These are phyloP conservation scores for Andrena chrysosceles DNA, from an alignment of 2,888 invertebrate species.

Conservation along the genomic window DNA sequence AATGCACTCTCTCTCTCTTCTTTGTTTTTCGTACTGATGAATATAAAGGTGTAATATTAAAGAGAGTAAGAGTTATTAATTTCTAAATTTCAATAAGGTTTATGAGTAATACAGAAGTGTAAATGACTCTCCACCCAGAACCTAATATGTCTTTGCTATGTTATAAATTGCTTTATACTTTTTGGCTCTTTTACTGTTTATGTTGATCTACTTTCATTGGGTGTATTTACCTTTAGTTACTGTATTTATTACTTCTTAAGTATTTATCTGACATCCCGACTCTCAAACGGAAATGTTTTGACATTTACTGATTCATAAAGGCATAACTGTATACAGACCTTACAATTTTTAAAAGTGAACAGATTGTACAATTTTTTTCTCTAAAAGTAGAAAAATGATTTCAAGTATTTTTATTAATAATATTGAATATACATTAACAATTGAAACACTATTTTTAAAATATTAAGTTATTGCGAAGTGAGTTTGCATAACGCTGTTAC, in stretches of 20 bases:
- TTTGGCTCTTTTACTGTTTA: slow-evolving; percentile 57
- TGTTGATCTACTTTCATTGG: slow-evolving; percentile 65
- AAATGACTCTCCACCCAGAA: slow-evolving; percentile 71
- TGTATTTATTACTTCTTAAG: slow-evolving; percentile 61
- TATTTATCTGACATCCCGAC: slow-evolving; percentile 77
- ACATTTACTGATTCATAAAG: slow-evolving; percentile 42
- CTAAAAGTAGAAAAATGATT: not conserved
- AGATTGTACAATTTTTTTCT: slow-evolving; percentile 19
- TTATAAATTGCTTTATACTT: slow-evolving; percentile 67
- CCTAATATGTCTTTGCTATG: slow-evolving; percentile 61
- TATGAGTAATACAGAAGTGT: slow-evolving; percentile 36
- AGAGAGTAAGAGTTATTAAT: slow-evolving; percentile 19
- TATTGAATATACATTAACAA: slow-evolving; percentile 3
- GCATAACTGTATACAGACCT: slow-evolving; percentile 18
- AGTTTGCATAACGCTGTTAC: slow-evolving; percentile 6
- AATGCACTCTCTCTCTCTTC: slow-evolving; percentile 60
- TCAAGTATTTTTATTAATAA: not conserved
- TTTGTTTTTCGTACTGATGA: slow-evolving; percentile 8
- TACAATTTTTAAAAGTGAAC: slow-evolving; percentile 26
- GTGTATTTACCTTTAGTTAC: slow-evolving; percentile 64
- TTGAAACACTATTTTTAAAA: slow-evolving; percentile 11
- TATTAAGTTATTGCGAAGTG: slow-evolving; percentile 12
- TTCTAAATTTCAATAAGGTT: slow-evolving; percentile 29
- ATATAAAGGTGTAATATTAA: slow-evolving; percentile 13
- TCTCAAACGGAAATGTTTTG: slow-evolving; percentile 58